Evolutionary conservation across 2,113 vertebrate species (phyloP), one percentile per base, ranked within the genome.

Genomic region (Cyanocitta stelleri): DNA sequence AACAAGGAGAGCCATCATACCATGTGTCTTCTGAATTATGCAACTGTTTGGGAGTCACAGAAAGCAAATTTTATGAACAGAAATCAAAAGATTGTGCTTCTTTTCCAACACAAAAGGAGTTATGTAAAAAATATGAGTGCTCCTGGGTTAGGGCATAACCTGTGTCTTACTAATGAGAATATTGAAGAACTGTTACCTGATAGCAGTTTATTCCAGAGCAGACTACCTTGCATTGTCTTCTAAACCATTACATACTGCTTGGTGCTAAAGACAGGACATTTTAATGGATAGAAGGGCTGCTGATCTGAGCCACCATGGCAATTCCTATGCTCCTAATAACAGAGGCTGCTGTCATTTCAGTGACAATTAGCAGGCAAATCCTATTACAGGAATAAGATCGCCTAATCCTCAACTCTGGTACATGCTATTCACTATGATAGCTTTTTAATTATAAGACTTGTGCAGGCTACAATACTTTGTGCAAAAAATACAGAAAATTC

Each of bases 321-420:
- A 72, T 84, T 90, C 56, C 67, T 94, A 5, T 85, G n/a, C 58
- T 94, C 62, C 49, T 88, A 5, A 58, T 93, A 94, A 74, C 33
- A 81, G 52, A 80, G 23, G 16, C 68, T 92, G 73, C 83, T 95
- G 79, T 81, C 64, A 78, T 61, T 86, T 71, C 86, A 87, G 68
- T 81, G 83, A 59, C 86, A 95, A 96, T 93, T 96, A 95, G 66
- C 88, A 79, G 76, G 56, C 64, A 97, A 96, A 96, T 94, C 92
- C 83, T 87, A 68, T 90, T 96, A 94, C 52, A 82, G 64, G 64
- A 90, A 37, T 93, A 89, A 89, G 30, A 95, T 88, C 72, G 64
- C 68, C 76, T 93, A 95, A 95, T 93, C 89, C 87, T 90, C 79
- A 80, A 6, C 68, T 71, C 64, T 77, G 30, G 19, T 55, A 55